Evolutionary conservation across 2,888 invertebrate genomes (phyloP).

Genomic region (Coenonympha arcania): DNA sequence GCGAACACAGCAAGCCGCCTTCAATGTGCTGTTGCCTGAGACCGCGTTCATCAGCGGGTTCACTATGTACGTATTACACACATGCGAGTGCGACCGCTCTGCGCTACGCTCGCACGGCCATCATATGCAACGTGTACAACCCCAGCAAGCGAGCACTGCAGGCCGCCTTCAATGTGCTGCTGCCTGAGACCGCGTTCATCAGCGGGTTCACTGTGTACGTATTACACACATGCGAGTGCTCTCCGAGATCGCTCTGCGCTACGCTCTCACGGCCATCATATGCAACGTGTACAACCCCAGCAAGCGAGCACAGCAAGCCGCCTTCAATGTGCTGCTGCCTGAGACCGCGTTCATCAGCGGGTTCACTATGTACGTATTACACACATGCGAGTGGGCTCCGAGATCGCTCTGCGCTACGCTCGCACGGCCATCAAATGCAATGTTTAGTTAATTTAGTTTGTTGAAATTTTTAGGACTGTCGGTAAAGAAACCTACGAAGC

Average conservation of each 20-base stretch:
- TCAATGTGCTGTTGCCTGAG: constrained; percentile 79
- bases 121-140: constrained; percentile 78
- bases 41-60: constrained; percentile 81
- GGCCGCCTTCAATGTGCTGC: constrained; percentile 68
- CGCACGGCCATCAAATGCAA: too few species aligned
- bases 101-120: constrained; percentile 70
- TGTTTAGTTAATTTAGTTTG: background rate
- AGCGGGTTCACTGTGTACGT: constrained; percentile 79
- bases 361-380: constrained; percentile 75
- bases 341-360: constrained; percentile 81
- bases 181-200: constrained; percentile 81
- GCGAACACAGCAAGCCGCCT: constrained; percentile 40
- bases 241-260: constrained; percentile 58
- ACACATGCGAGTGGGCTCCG: too few species aligned
- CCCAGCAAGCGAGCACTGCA: constrained; percentile 71
- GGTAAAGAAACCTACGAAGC: constrained; percentile 77
- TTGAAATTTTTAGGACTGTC: constrained; percentile 68
- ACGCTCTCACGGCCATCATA: constrained; percentile 76
- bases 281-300: constrained; percentile 78
- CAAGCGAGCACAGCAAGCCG: constrained; percentile 58
- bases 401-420: too few species aligned
- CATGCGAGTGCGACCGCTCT: constrained; percentile 68
- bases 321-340: constrained; percentile 77
- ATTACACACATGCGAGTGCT: constrained; percentile 76
- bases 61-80: constrained; percentile 77